Base-by-base conservation (phyloP, 1,140 invertebrate genomes). In the Drosophila hydei region DNA sequence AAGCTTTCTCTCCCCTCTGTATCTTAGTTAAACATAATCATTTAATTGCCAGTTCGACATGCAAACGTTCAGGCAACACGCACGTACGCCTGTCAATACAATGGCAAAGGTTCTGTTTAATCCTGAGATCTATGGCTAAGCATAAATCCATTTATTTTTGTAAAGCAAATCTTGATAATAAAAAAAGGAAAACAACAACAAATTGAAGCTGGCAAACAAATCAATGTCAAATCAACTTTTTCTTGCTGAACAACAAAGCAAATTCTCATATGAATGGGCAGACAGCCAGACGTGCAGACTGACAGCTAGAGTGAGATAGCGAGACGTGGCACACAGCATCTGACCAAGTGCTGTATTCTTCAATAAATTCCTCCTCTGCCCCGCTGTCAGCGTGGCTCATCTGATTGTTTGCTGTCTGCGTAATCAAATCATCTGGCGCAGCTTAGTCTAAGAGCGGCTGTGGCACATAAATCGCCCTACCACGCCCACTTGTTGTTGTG, bases 391-490 rank as follows among this genome's bases (percentile, higher is more conserved):
- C n/a, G n/a, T n/a, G n/a, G n/a, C n/a, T 16, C 38, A 9, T 47
- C 67, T 67, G 59, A 70, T 79, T 79, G 60, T 63, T 74, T 75
- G 59, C 62, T 30, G 55, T 56, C 69, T 43, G 58, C 71, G 62
- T 72, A 88, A 87, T 87, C 83, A 87, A 87, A 87, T 88, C 75
- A 78, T 68, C 58, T 72, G 56, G 21, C 67, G 55, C 56, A 72
- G 51, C 45, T 62, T 60, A 36, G 51, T 47, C 30, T 12, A 3
- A 23, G 47, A 68, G 30, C 61, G 67, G 43, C 36, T 48, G 48
- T 45, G 45, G 36, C 40, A 47, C 65, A 64, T 70, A 87, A 84
- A 77, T 88, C 75, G 58, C 38, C 59, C 45, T 59, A 74, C 45
- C 83, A 81, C 77, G 36, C 40, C 61, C 75, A 78, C 79, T 68